A percentile compares a stretch with the other conserved stretches of the same genome.
Conservation (phyloP, 2,113 vertebrate genomes). For the Calonectris borealis region DNA sequence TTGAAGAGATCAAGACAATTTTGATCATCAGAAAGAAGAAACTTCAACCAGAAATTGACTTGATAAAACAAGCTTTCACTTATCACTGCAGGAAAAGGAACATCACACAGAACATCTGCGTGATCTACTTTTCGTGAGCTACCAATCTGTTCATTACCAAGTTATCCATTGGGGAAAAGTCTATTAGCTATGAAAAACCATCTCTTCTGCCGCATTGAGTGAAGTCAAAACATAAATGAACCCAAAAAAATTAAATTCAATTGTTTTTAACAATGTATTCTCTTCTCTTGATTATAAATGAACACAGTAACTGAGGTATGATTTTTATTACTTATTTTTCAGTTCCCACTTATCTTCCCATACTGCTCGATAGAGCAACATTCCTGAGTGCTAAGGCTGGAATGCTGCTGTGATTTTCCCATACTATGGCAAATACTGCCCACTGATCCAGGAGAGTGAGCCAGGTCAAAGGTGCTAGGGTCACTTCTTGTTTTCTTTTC, state of each 20-base stretch:
- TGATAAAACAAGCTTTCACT: not conserved
- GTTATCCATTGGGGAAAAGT: not conserved
- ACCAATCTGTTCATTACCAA: not conserved
- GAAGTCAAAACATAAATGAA: not conserved
- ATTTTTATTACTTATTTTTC: not conserved
- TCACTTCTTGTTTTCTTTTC: constrained; percentile 39
- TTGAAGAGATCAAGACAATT: not conserved
- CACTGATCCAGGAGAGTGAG: constrained; percentile 44
- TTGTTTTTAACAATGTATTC: not conserved
- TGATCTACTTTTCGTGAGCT: not conserved
- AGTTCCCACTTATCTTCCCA: constrained; percentile 7
- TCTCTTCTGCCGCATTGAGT: not conserved
- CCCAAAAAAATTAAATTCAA: not conserved
- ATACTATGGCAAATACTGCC: constrained; percentile 31
- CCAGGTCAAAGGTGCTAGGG: constrained; percentile 43
- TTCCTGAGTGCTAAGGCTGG: constrained; percentile 26
- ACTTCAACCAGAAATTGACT: not conserved
- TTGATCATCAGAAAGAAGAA: not conserved
- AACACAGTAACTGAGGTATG: not conserved
- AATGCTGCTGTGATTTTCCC: constrained; percentile 46
- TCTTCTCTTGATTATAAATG: not conserved
- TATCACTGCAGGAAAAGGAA: not conserved
- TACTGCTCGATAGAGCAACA: not conserved
- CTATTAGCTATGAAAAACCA: not conserved
- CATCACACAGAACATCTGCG: not conserved